Evolutionary conservation across 53 echinoderm and acorn worm genomes (phyloP), one percentile per base, ranked within the genome.

Genomic region (Patiria pectinifera): DNA sequence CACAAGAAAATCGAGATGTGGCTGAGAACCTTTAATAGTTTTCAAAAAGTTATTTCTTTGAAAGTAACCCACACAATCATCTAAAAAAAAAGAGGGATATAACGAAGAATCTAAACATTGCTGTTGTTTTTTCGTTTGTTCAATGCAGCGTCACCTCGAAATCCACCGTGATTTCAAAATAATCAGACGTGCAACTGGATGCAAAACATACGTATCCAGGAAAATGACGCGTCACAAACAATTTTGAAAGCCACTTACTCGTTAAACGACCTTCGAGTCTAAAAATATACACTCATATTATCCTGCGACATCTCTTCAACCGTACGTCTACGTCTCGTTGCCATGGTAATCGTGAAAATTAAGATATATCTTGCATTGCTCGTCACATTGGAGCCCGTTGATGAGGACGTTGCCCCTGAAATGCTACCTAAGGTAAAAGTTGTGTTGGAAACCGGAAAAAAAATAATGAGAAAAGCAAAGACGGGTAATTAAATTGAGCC

Each of bases 271-370:
- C 74, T 74, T 74, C 74, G 66, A 2, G 66, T 66, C 66, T 66
- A 66, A 18, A 66, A 66, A 22, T 74, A 74, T 74, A 3, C 24
- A 23, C 24, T 53, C 5, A 53, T 53, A 23, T 74, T n/a, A 23
- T 3, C 10, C n/a, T 24, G 19, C 11, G 74, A 74, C 22, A 74
- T n/a, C 22, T 4, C 74, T 74, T 74, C 74, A 6, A 21, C 74
- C 74, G 74, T 74, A 74, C 22, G 19, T n/a, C 74, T 74, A 9
- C 74, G 74, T 18, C 22, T 74, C n/a, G 74, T 74, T 74, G 74
- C 74, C 74, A 74, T 74, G 74, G 74, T 22, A 74, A 74, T 74
- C 74, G 22, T 74, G 9, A 4, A 74, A 74, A 74, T 74, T 74
- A 21, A 74, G 74, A 21, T 24, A 23, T 74, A 53, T 74, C 19